Conservation (phyloP, 2,113 vertebrate species). For the Tretioscincus oriximinensis region DNA sequence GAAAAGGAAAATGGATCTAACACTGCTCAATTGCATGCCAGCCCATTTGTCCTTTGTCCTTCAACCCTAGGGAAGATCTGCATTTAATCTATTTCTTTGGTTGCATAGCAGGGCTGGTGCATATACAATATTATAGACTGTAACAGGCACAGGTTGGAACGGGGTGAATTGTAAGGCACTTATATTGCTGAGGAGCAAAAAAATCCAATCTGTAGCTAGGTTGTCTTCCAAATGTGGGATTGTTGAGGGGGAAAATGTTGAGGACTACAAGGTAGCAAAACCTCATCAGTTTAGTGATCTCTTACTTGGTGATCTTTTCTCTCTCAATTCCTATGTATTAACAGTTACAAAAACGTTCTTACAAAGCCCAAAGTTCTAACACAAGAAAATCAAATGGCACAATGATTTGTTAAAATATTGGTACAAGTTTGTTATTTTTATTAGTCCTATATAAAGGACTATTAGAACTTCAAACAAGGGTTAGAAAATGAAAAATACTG, state of each 20-base stretch:
- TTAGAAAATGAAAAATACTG: slow-evolving; percentile 1
- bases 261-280: slow-evolving; percentile 54
- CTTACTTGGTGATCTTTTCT: slow-evolving; percentile 34
- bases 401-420: slow-evolving; percentile 12
- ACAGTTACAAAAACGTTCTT: slow-evolving; percentile 29
- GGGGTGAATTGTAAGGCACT: slow-evolving; percentile 75
- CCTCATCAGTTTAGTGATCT: slow-evolving; percentile 49
- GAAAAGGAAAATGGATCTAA: slow-evolving; percentile 54
- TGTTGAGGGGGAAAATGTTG: slow-evolving; percentile 55
- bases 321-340: slow-evolving; percentile 45
- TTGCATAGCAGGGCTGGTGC: slow-evolving; percentile 69
- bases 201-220: slow-evolving; percentile 57
- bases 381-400: fast-evolving
- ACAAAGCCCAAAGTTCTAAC: slow-evolving; percentile 28
- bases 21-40: slow-evolving; percentile 64
- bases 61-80: slow-evolving; percentile 49
- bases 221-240: neutral
- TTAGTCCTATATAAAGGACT: slow-evolving; percentile 7
- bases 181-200: slow-evolving; percentile 42
- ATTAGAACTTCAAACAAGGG: neutral
- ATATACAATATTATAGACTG: slow-evolving; percentile 61
- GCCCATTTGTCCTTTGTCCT: slow-evolving; percentile 49
- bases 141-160: slow-evolving; percentile 69
- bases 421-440: slow-evolving; percentile 26
- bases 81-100: slow-evolving; percentile 69